Conservation (phyloP, 2,888 invertebrate species). For the Drosophila anceps region DNA sequence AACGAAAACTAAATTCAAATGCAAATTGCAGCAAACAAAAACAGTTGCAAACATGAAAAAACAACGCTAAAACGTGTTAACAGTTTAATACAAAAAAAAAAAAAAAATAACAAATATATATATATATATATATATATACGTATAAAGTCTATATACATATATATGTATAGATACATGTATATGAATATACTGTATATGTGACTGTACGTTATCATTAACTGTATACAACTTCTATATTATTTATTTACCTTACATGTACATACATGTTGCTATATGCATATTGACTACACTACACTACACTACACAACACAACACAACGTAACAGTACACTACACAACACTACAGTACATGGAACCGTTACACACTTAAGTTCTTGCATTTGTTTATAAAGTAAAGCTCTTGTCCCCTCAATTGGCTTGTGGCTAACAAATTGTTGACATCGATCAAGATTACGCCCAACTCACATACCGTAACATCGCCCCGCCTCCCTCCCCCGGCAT, state of each 20-base stretch:
- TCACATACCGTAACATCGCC: neutral
- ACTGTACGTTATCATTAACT: slow-evolving; percentile 48
- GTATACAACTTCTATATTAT: slow-evolving; percentile 58
- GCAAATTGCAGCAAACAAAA: slow-evolving; percentile 14
- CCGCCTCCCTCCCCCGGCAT: neutral
- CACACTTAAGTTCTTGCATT: slow-evolving; percentile 53
- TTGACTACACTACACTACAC: slow-evolving; percentile 38
- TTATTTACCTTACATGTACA: slow-evolving; percentile 66
- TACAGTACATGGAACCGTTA: neutral
- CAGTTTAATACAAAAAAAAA: slow-evolving; percentile 4
- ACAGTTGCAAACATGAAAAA: neutral
- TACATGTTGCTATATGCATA: slow-evolving; percentile 65
- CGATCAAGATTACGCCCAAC: neutral
- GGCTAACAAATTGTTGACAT: slow-evolving; percentile 6
- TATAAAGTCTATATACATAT: slow-evolving; percentile 25
- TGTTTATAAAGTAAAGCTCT: slow-evolving; percentile 41
- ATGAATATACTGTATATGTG: slow-evolving; percentile 36
- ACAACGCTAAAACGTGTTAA: slow-evolving; percentile 23
- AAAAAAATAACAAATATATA: too few species aligned
- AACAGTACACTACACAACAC: neutral
- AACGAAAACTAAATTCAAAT: slow-evolving; percentile 12
- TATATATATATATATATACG: slow-evolving; percentile 6
- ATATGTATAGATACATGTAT: slow-evolving; percentile 25
- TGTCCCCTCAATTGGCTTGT: slow-evolving; percentile 20
- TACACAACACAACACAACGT: slow-evolving; percentile 21